phyloP scores from a whole-genome alignment of 2,113 vertebrate genomes.

The Labeo catla region DNA sequence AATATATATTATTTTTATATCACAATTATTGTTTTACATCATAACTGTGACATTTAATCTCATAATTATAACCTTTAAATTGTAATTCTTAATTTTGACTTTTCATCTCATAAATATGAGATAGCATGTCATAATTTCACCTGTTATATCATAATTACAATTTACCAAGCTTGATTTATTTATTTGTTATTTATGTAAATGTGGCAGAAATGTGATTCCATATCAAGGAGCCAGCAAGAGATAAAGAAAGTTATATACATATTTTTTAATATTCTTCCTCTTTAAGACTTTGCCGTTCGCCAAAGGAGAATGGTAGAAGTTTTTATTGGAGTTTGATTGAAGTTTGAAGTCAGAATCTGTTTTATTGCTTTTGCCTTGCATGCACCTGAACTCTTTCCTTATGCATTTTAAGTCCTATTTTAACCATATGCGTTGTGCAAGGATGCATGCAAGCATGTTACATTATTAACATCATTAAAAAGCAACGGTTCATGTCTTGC shows the following conservation, averaged over 20 bases:
- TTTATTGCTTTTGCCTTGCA: not conserved
- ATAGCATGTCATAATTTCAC: not conserved
- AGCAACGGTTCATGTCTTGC: not conserved
- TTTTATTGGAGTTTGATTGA: not conserved
- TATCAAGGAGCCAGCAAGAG: not conserved
- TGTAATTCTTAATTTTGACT: not conserved
- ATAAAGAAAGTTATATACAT: not conserved
- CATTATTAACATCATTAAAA: constrained; percentile 27
- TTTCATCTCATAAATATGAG: not conserved
- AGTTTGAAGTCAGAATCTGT: not conserved
- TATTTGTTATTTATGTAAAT: too few relatives aligned
- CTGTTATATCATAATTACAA: not conserved
- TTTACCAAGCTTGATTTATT: not conserved
- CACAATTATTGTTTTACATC: too few relatives aligned
- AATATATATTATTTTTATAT: too few relatives aligned
- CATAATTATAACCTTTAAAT: not conserved
- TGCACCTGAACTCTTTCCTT: not conserved
- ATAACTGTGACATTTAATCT: not conserved
- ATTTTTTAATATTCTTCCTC: not conserved
- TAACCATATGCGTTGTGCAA: not conserved
- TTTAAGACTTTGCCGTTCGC: not conserved
- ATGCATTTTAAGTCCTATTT: not conserved
- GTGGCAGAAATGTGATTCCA: not conserved
- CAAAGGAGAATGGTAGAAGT: not conserved
- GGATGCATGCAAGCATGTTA: not conserved